These are phyloP conservation scores for Stratiolaelaps scimitus DNA, from an alignment of 1,140 invertebrate species.

Conservation along the genomic window DNA sequence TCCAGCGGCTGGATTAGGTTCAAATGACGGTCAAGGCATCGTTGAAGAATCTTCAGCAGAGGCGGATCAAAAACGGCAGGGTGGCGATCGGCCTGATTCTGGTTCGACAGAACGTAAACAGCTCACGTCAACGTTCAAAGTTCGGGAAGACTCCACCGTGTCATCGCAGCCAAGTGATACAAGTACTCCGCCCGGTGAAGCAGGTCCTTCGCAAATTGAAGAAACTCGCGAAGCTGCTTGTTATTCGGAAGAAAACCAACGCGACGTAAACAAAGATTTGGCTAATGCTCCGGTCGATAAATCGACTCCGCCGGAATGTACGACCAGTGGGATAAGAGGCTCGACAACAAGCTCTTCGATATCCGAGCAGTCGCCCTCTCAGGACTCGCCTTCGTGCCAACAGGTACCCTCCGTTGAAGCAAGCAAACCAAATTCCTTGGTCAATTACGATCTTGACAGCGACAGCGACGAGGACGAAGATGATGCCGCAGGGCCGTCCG, in stretches of 20 bases:
- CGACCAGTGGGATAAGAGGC: neutral
- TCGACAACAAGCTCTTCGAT: neutral
- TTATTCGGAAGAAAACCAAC: neutral
- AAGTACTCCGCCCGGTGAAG: no score
- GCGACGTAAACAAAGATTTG: neutral
- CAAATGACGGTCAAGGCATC: no score
- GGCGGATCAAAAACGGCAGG: no score
- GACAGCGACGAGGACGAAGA: slow-evolving; percentile 1
- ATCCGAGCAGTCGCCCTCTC: neutral
- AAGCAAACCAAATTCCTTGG: neutral
- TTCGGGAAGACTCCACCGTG: no score
- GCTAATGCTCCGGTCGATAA: neutral
- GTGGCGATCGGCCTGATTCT: no score
- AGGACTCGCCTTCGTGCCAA: neutral
- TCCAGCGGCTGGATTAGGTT: no score
- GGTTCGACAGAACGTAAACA: no score
- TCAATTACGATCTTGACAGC: slow-evolving; percentile 22
- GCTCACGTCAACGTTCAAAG: no score
- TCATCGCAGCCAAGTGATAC: no score
- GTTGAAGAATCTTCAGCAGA: no score
- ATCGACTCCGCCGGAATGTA: neutral
- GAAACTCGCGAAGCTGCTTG: no score
- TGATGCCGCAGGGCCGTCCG: neutral
- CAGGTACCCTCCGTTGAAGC: neutral
- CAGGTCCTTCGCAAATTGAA: no score